Percentiles rank a stretch among this genome's conserved stretches.
Evolutionary conservation across 2,888 invertebrate species (phyloP).

Genomic region (Metacarcinus magister): DNA sequence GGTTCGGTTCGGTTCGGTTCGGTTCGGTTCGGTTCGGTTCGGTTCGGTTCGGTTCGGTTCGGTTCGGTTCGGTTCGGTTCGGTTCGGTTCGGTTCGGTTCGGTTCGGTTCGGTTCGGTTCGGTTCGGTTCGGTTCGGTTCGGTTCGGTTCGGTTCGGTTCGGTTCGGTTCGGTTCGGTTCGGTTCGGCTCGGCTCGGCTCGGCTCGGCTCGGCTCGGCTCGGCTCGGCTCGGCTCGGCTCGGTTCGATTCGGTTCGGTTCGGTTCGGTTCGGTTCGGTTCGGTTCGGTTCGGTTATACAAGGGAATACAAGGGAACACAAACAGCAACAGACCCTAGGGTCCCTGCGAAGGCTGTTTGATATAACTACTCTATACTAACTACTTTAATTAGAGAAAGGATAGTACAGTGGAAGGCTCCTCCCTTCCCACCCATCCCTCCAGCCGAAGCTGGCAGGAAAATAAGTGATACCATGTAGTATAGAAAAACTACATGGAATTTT

Average conservation of each 20-base stretch:
- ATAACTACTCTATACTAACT: no score
- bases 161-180: background rate
- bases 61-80: background rate
- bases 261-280: no score
- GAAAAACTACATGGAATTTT: no score
- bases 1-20: background rate
- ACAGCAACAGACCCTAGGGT: no score
- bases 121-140: background rate
- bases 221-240: background rate
- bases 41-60: background rate
- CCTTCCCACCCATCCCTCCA: no score
- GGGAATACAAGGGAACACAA: no score
- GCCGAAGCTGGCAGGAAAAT: no score
- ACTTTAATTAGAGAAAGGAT: no score
- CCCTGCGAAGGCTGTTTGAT: no score
- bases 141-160: background rate
- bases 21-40: background rate
- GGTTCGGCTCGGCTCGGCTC: background rate
- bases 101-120: background rate
- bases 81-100: background rate
- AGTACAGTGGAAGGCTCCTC: no score
- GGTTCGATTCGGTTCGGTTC: conserved; percentile 26
- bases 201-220: background rate
- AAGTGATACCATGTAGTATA: no score
- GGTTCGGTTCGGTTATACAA: no score